Percentiles rank a stretch among this genome's conserved stretches.
phyloP scores from a whole-genome alignment of 2,888 invertebrate species.

The Parascotia fuliginaria region DNA sequence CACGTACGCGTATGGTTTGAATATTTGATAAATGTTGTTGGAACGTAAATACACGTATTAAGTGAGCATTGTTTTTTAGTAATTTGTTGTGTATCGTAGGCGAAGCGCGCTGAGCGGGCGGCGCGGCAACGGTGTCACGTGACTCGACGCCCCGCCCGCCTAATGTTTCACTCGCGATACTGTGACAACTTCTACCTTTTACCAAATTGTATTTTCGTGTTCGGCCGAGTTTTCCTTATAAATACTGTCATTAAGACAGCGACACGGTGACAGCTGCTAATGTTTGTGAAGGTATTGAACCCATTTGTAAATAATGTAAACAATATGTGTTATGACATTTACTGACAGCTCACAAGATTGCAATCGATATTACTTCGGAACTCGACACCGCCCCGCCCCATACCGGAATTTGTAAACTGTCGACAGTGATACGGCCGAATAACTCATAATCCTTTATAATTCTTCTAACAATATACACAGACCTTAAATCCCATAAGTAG shows the following conservation, averaged over 20 bases:
- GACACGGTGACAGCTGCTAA: slow-evolving; percentile 80
- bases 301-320: slow-evolving; percentile 73
- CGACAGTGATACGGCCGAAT: slow-evolving; percentile 10
- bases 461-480: slow-evolving; percentile 27
- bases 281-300: slow-evolving; percentile 73
- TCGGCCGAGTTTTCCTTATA: slow-evolving; percentile 83
- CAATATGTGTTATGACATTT: slow-evolving; percentile 64
- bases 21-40: slow-evolving; percentile 49
- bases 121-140: slow-evolving; percentile 49
- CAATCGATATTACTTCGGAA: slow-evolving; percentile 36
- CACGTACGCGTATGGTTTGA: slow-evolving; percentile 35
- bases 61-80: slow-evolving; percentile 60
- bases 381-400: background rate
- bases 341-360: slow-evolving; percentile 52
- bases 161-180: slow-evolving; percentile 82
- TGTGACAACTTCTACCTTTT: slow-evolving; percentile 82
- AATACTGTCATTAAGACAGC: slow-evolving; percentile 84
- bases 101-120: slow-evolving; percentile 51
- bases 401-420: slow-evolving; percentile 10
- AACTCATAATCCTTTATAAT: slow-evolving; percentile 28
- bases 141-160: slow-evolving; percentile 61
- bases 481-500: slow-evolving; percentile 33
- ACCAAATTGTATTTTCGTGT: slow-evolving; percentile 86
- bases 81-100: slow-evolving; percentile 61
- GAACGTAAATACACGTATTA: slow-evolving; percentile 54